Base-by-base conservation (phyloP, 1,140 invertebrate species). In the Drosophila bifasciata region DNA sequence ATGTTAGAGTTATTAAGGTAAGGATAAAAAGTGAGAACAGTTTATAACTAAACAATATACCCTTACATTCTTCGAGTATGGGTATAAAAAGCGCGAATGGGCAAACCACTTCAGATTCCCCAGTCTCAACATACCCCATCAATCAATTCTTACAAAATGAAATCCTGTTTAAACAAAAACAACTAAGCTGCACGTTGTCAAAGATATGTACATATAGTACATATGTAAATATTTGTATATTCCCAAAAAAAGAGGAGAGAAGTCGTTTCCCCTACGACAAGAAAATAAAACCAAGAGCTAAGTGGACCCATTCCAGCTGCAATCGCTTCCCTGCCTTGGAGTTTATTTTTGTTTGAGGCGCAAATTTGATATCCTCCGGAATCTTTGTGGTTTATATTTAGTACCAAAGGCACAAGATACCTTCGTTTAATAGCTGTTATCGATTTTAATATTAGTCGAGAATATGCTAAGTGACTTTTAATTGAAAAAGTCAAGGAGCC, bases 231-330 rank as follows among this genome's bases (percentile, higher is more conserved):
- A 4, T 21, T 21, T 21, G 19, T 21, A 21, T 21, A 48, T 53
- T 74, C 46, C 25, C 55, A 51, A 53, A 53, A 53, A 53, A 50
- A 50, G 67, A 59, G 7, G 23, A n/a, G n/a, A 76, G 51, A 72
- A 66, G 81, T 85, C 83, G 59, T 81, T 85, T 81, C 57, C 77
- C 81, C 86, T 81, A 74, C 25, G 64, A 79, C 85, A 32, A 39
- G 41, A 25, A 32, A 46, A 39, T 51, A 68, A 56, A 56, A 46
- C 55, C 55, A 68, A 46, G 56, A 49, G 15, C n/a, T n/a, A 68
- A 68, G 43, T 68, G 68, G 67, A 56, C 32, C 62, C 64, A 48
- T 68, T 68, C 62, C 64, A 68, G 64, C 15, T 21, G 36, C 60
- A 40, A 23, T 59, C 19, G 45, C 52, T 36, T 51, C 28, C 36